Percentiles rank a stretch among this genome's conserved stretches.
Conservation (phyloP, 2,113 vertebrate species). For the Zosterops japonicus region DNA sequence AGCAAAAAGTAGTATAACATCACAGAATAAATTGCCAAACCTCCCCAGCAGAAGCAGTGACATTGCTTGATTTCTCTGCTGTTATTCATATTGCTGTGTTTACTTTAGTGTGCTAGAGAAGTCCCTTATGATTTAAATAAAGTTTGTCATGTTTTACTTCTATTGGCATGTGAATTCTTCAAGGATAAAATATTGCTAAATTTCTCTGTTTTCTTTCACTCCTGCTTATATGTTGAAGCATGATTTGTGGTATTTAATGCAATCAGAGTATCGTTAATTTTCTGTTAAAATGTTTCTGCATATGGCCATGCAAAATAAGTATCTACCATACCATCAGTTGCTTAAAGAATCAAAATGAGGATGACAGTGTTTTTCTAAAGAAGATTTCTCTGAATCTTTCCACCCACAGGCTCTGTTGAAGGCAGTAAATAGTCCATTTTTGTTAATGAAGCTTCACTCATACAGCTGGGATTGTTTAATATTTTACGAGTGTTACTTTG, state of each 20-base stretch:
- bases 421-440: constrained; percentile 86
- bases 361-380: constrained; percentile 69
- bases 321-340: constrained; percentile 63
- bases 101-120: constrained; percentile 1
- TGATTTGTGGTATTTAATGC: constrained; percentile 40
- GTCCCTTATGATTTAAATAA: constrained; percentile 47
- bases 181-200: constrained; percentile 15
- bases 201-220: constrained; percentile 27
- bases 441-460: constrained; percentile 86
- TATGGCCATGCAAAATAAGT: constrained; percentile 52
- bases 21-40: background rate
- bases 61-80: background rate
- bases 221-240: background rate
- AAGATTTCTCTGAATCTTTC: constrained; percentile 78
- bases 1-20: background rate
- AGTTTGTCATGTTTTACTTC: constrained; percentile 52
- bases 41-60: background rate
- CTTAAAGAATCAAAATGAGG: constrained; percentile 73
- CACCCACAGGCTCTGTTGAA: constrained; percentile 78
- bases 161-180: constrained; percentile 3
- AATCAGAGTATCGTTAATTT: constrained; percentile 61
- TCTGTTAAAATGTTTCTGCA: constrained; percentile 50
- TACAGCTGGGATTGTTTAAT: constrained; percentile 89
- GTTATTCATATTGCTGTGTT: background rate
- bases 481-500: constrained; percentile 91